Percentiles rank a stretch among this genome's conserved stretches.
phyloP scores from a whole-genome alignment of 2,113 vertebrate genomes.

The Spea bombifrons region DNA sequence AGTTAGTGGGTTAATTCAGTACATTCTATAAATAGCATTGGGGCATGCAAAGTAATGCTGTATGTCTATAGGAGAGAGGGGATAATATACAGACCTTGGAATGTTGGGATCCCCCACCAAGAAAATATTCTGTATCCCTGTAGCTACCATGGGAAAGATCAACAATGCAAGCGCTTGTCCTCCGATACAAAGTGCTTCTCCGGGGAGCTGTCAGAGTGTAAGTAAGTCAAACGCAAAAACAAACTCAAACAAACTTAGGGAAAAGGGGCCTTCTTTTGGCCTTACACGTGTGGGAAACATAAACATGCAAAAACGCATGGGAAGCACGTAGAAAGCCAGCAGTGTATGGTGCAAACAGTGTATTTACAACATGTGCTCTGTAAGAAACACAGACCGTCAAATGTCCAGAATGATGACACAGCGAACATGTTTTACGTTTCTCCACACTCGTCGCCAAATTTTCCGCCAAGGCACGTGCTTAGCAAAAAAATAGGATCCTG shows the following conservation, averaged over 20 bases:
- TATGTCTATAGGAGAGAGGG: background rate
- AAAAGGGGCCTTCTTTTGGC: conserved; percentile 14
- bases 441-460: background rate
- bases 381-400: conserved; percentile 1
- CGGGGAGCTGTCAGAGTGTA: conserved; percentile 23
- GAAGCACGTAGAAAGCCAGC: background rate
- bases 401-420: background rate
- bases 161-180: conserved; percentile 41
- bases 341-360: background rate
- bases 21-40: background rate
- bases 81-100: conserved; percentile 12
- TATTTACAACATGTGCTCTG: background rate
- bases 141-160: conserved; percentile 40
- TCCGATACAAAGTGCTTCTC: conserved; percentile 41
- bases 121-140: conserved; percentile 1
- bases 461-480: background rate
- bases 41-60: background rate
- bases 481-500: too few relatives aligned
- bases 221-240: conserved; percentile 34
- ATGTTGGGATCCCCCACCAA: conserved; percentile 42
- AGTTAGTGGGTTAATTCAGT: too few relatives aligned
- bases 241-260: conserved; percentile 35
- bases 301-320: conserved; percentile 13
- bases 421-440: background rate
- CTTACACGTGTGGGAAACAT: conserved; percentile 40